Evolutionary conservation across 2,888 invertebrate genomes (phyloP).

Genomic region (Herminia tarsipennalis): DNA sequence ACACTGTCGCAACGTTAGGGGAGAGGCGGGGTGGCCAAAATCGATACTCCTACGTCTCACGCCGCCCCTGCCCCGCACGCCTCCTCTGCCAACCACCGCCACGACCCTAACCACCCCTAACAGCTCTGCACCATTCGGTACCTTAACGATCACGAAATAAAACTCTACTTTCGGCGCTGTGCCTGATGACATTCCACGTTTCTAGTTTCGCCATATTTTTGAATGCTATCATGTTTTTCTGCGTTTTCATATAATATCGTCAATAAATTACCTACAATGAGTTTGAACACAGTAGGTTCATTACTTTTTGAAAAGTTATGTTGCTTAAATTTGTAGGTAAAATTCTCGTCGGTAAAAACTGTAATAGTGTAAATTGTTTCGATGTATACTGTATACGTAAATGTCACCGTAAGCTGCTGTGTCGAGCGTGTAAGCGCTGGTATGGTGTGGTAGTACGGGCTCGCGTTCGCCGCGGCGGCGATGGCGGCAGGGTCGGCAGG

Average conservation of each 20-base stretch:
- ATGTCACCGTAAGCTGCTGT: conserved; percentile 51
- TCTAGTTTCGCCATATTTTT: conserved; percentile 36
- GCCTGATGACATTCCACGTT: conserved; percentile 44
- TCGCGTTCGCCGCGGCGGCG: conserved; percentile 38
- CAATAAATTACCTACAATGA: conserved; percentile 38
- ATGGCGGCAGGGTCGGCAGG: conserved; percentile 61
- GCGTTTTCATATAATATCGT: conserved; percentile 46
- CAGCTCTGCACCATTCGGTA: conserved; percentile 74
- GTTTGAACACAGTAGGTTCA: conserved; percentile 12
- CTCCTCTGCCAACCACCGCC: conserved; percentile 63
- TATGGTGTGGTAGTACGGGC: conserved; percentile 35
- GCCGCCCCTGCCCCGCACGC: conserved; percentile 67
- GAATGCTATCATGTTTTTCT: conserved; percentile 55
- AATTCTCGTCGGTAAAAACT: conserved; percentile 6
- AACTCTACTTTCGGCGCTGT: conserved; percentile 62
- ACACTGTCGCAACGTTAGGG: conserved; percentile 79
- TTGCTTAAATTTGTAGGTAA: conserved; percentile 11
- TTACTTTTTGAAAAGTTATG: conserved; percentile 5
- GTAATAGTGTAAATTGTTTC: conserved; percentile 37
- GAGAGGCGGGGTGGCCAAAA: conserved; percentile 82
- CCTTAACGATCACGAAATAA: conserved; percentile 74
- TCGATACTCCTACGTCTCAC: conserved; percentile 83
- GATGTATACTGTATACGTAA: conserved; percentile 62
- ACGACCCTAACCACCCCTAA: conserved; percentile 82
- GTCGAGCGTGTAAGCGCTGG: conserved; percentile 25